Conservation (phyloP, 1,140 invertebrate species). For the Dreissena polymorpha region DNA sequence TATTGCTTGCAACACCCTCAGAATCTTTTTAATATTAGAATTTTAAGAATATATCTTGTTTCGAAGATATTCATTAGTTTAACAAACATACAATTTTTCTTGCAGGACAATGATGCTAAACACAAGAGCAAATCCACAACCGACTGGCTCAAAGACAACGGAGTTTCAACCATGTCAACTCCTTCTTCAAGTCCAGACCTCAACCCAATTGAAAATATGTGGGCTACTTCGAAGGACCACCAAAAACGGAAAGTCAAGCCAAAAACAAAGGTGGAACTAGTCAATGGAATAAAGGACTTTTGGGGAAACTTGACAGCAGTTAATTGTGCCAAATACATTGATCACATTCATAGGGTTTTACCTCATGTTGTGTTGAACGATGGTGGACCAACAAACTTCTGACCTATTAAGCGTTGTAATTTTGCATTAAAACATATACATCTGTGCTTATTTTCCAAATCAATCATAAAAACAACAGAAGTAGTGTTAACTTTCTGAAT, state of each 20-base stretch:
- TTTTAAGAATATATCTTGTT: no score
- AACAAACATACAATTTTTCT: neutral
- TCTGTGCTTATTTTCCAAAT: no score
- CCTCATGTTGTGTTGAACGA: slow-evolving; percentile 13
- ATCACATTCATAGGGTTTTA: slow-evolving; percentile 18
- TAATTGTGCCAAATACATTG: slow-evolving; percentile 11
- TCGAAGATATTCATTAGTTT: no score
- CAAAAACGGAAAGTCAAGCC: slow-evolving; percentile 15
- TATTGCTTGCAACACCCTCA: no score
- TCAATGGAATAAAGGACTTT: slow-evolving; percentile 5
- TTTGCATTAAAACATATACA: no score
- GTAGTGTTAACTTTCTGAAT: no score
- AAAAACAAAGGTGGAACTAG: slow-evolving; percentile 3
- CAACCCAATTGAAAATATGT: slow-evolving; percentile 5
- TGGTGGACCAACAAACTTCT: slow-evolving; percentile 4
- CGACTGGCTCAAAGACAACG: slow-evolving; percentile 9
- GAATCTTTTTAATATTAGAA: no score
- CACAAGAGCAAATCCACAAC: slow-evolving; percentile 23
- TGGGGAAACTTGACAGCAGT: slow-evolving; percentile 3
- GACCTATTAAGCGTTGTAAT: no score
- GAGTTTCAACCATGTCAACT: neutral
- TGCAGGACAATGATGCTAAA: slow-evolving; percentile 30
- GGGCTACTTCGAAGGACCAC: slow-evolving; percentile 4
- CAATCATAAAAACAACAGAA: no score
- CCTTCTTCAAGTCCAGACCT: slow-evolving; percentile 1